Conservation (phyloP, 2,113 vertebrate genomes). For the Nothoprocta perdicaria region DNA sequence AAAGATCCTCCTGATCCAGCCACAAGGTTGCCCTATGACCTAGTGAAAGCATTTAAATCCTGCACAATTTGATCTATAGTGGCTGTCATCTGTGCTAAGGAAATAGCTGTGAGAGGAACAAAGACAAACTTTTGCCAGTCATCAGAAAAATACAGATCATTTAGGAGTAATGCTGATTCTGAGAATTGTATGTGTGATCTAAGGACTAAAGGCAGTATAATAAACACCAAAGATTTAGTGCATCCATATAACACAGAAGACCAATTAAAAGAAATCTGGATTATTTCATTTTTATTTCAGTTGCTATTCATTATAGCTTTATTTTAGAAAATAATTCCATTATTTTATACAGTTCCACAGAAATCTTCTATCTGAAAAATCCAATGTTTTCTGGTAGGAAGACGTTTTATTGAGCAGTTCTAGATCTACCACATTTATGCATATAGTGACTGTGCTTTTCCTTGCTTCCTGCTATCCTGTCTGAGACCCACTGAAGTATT, state of each 20-base stretch:
- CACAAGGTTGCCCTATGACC: accelerated
- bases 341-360: background rate
- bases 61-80: background rate
- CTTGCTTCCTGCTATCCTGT: background rate
- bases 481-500: background rate
- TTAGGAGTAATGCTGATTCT: background rate
- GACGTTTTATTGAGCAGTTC: background rate
- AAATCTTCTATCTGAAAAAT: background rate
- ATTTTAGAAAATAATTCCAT: background rate
- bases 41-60: background rate
- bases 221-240: background rate
- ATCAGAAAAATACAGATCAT: background rate
- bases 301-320: background rate
- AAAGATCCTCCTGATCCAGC: background rate
- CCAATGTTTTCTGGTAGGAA: background rate
- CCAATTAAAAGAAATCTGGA: background rate
- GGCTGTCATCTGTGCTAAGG: background rate
- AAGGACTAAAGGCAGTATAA: background rate
- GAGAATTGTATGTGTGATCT: background rate
- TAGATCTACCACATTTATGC: background rate
- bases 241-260: background rate
- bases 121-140: background rate
- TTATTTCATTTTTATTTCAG: background rate
- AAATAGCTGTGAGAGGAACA: background rate
- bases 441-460: background rate